A percentile compares a stretch with the other conserved stretches of the same genome.
These are phyloP conservation scores for Drosophila sulfurigaster DNA, from an alignment of 1,140 invertebrate genomes.

Conservation along the genomic window DNA sequence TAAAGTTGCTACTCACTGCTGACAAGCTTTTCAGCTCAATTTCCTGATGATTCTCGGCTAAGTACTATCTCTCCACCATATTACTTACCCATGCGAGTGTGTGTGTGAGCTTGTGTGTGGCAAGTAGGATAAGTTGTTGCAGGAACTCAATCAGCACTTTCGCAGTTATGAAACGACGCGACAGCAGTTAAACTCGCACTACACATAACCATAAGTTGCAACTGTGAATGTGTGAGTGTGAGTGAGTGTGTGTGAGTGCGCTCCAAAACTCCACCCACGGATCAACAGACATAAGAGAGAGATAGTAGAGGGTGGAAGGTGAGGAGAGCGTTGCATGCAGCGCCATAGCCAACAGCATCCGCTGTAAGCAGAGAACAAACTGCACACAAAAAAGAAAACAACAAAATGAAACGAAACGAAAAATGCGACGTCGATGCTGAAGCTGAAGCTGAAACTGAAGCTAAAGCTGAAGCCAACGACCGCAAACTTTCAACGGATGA, in stretches of 20 bases:
- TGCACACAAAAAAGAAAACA: conserved; percentile 17
- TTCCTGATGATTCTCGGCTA: conserved; percentile 20
- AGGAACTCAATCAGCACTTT: conserved; percentile 51
- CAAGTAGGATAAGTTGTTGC: conserved; percentile 39
- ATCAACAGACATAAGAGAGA: conserved; percentile 8
- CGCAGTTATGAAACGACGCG: conserved; percentile 42
- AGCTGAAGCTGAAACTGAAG: conserved; percentile 28
- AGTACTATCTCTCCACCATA: conserved; percentile 11
- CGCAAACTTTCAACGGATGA: conserved; percentile 66
- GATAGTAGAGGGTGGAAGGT: conserved; percentile 10
- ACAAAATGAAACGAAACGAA: conserved; percentile 46
- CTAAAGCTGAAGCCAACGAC: conserved; percentile 66
- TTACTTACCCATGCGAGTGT: neutral
- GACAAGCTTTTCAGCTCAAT: conserved; percentile 35
- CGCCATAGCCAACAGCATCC: conserved; percentile 48
- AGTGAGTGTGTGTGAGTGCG: neutral
- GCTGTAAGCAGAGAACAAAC: conserved; percentile 47
- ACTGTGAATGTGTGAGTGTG: neutral
- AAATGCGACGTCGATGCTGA: conserved; percentile 40
- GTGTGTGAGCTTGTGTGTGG: conserved; percentile 1
- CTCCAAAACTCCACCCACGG: conserved; percentile 35
- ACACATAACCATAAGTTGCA: conserved; percentile 10
- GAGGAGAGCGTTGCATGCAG: neutral
- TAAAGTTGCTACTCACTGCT: neutral
- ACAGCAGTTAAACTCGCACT: conserved; percentile 10